These are phyloP conservation scores for Hypercompe scribonia DNA, from an alignment of 2,888 invertebrate genomes.

Conservation along the genomic window DNA sequence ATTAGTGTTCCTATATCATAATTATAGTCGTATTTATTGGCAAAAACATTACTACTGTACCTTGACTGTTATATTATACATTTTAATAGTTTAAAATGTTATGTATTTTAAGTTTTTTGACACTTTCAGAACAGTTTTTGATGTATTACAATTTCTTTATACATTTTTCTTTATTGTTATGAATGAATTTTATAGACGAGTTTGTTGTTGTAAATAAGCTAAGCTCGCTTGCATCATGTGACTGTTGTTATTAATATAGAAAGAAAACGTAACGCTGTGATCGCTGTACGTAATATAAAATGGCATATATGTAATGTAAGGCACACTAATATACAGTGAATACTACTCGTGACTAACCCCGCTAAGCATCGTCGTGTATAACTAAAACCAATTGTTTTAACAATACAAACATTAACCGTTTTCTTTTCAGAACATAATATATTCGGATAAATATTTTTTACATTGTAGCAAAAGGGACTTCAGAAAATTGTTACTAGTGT, in stretches of 20 bases:
- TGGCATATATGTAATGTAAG: slow-evolving; percentile 77
- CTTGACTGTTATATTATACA: slow-evolving; percentile 56
- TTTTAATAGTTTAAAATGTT: slow-evolving; percentile 37
- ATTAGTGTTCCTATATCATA: slow-evolving; percentile 53
- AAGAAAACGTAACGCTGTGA: slow-evolving; percentile 65
- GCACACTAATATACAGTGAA: slow-evolving; percentile 77
- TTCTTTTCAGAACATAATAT: slow-evolving; percentile 51
- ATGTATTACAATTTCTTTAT: slow-evolving; percentile 55
- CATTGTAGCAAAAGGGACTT: slow-evolving; percentile 32
- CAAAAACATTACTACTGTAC: slow-evolving; percentile 76
- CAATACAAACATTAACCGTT: slow-evolving; percentile 54
- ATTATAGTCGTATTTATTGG: slow-evolving; percentile 77
- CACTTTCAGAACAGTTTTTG: slow-evolving; percentile 49
- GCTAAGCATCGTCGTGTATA: slow-evolving; percentile 76
- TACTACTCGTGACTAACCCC: slow-evolving; percentile 81
- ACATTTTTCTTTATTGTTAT: slow-evolving; percentile 64
- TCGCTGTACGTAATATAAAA: slow-evolving; percentile 73
- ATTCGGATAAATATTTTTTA: slow-evolving; percentile 29
- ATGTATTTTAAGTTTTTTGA: slow-evolving; percentile 55
- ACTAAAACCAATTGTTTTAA: slow-evolving; percentile 66
- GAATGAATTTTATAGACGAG: slow-evolving; percentile 64
- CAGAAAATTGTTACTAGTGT: slow-evolving; percentile 41
- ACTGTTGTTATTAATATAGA: slow-evolving; percentile 82
- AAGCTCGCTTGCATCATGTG: slow-evolving; percentile 85
- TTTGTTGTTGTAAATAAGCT: slow-evolving; percentile 81